phyloP scores from a whole-genome alignment of 2,797 vertebrate genomes.

The Pseudochaenichthys georgianus region DNA sequence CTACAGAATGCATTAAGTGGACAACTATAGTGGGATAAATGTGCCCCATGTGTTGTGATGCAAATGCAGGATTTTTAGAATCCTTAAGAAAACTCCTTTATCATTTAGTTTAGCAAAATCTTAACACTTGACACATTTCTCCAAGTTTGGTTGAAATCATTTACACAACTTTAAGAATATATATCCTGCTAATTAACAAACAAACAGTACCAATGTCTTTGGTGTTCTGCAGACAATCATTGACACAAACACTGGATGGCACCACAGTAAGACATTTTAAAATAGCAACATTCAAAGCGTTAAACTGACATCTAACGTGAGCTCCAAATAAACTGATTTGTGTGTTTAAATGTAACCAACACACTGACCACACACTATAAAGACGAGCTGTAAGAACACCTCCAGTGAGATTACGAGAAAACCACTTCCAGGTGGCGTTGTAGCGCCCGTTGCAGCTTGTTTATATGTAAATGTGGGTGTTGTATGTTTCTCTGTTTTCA shows the following conservation, averaged over 20 bases:
- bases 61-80: not conserved
- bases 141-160: not conserved
- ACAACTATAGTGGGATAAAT: not conserved
- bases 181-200: not conserved
- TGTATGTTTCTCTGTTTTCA: conserved; percentile 51
- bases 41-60: not conserved
- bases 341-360: too few relatives aligned
- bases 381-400: too few relatives aligned
- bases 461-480: conserved; percentile 63
- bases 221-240: not conserved
- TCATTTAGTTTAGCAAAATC: too few relatives aligned
- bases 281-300: not conserved
- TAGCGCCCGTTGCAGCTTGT: conserved; percentile 15
- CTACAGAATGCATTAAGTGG: not conserved
- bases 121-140: not conserved
- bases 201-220: not conserved
- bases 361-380: too few relatives aligned
- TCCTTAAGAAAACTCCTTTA: not conserved
- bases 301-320: not conserved
- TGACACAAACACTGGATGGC: too few relatives aligned
- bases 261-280: not conserved
- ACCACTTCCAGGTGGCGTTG: conserved; percentile 1
- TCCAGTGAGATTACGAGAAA: not conserved
- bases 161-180: not conserved
- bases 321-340: not conserved